These are phyloP conservation scores for Hesperia comma DNA, from an alignment of 2,888 invertebrate genomes.

Conservation along the genomic window DNA sequence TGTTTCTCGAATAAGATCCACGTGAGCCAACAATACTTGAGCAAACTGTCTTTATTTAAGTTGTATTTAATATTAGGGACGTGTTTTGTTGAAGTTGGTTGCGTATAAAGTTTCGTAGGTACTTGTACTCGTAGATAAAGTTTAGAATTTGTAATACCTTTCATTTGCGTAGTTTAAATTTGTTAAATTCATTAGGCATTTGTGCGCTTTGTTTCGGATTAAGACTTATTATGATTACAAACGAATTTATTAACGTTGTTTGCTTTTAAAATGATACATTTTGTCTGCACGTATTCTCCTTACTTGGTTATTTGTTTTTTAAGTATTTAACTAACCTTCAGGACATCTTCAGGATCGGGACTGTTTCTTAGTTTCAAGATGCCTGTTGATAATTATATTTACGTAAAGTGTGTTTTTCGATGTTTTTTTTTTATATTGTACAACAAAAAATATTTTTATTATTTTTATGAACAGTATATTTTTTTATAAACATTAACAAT, in stretches of 20 bases:
- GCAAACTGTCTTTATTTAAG: conserved; percentile 74
- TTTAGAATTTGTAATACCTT: conserved; percentile 69
- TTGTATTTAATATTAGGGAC: conserved; percentile 78
- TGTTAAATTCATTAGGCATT: conserved; percentile 54
- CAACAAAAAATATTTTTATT: too few species aligned
- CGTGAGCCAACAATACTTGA: conserved; percentile 68
- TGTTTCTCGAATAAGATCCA: conserved; percentile 69
- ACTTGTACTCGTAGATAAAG: conserved; percentile 48
- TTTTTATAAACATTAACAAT: too few species aligned
- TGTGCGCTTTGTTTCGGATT: conserved; percentile 51
- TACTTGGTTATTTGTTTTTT: too few species aligned
- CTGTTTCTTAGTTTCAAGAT: too few species aligned
- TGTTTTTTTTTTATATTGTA: too few species aligned
- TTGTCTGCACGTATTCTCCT: background rate
- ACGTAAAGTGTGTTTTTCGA: too few species aligned
- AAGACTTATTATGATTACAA: conserved; percentile 21
- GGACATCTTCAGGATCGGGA: too few species aligned
- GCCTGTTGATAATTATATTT: too few species aligned
- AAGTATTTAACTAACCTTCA: too few species aligned
- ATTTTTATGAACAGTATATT: too few species aligned
- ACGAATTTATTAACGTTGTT: conserved; percentile 12
- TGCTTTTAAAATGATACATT: background rate
- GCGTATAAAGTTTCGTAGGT: conserved; percentile 54
- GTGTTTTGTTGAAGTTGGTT: conserved; percentile 67
- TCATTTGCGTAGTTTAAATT: conserved; percentile 62